Base-by-base conservation (phyloP, 1,140 invertebrate species). In the Octopus sinensis region DNA sequence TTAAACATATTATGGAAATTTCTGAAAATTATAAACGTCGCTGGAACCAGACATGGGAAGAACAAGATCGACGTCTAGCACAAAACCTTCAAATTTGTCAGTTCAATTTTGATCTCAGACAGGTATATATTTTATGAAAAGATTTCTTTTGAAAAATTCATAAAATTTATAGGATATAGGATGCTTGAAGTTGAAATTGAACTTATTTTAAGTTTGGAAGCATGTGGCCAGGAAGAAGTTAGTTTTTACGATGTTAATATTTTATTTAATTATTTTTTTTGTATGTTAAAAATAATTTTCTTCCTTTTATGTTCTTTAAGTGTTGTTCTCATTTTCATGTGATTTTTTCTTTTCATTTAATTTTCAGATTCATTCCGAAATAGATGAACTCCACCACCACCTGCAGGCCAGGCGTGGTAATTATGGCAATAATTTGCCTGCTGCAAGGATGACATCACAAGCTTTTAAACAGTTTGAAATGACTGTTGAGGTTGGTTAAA, bases 391-490 rank as follows among this genome's bases (percentile, higher is more conserved):
- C 53, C 92, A 92, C 81, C 89, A 91, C 71, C 94, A 95, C 86
- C 90, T 95, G 83, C 87, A 90, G 81, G 92, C 92, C 68, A 92
- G 94, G 85, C 92, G 92, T 88, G 93, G 93, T 78, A 93, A 94
- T 89, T 94, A 93, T 88, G 94, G 94, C 17, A 94, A 95, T 86
- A 95, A 94, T 85, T 89, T 95, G 81, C 91, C 92, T 10, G 92
- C 93, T 56, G 94, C 94, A 3, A 93, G 93, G 88, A 92, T 93
- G 76, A 94, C 94, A 79, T 94, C 94, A 10, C 91, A 93, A 79
- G 93, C 94, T 73, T 96, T 95, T 88, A 91, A 92, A 77, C 93
- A 95, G 84, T 96, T 96, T 89, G 94, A 96, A 90, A 93, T 93
- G 90, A 96, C 95, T 77, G 93, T 96, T 84, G 92, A 94, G 91